Percentiles rank a stretch among this genome's conserved stretches.
Conservation (phyloP, 2,113 vertebrate species). For the Ptilonorhynchus violaceus region DNA sequence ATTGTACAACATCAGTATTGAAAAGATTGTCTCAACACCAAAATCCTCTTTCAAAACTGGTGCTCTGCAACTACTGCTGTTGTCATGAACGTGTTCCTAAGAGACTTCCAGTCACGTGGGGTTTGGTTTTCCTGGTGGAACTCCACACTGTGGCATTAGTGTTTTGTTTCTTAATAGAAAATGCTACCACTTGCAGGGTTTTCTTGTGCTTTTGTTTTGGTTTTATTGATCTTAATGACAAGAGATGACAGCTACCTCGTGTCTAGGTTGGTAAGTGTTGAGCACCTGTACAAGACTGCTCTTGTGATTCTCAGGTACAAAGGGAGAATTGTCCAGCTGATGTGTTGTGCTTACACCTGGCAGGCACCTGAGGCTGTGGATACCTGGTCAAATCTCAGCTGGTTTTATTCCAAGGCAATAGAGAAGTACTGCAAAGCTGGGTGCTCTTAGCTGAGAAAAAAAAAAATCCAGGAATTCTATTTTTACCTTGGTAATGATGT, state of each 20-base stretch:
- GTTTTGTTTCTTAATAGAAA: neutral
- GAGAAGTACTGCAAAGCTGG: neutral
- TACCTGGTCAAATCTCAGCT: neutral
- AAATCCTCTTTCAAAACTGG: conserved; percentile 55
- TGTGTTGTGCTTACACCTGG: neutral
- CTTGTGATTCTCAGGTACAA: neutral
- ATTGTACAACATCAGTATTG: conserved; percentile 64
- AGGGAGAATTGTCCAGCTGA: neutral
- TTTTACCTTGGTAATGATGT: neutral
- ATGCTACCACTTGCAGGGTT: neutral
- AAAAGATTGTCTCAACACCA: conserved; percentile 61
- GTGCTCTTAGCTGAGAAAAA: neutral
- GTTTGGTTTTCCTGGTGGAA: conserved; percentile 20
- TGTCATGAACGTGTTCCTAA: conserved; percentile 30
- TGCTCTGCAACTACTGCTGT: conserved; percentile 52
- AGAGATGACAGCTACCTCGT: neutral
- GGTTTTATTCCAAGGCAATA: neutral
- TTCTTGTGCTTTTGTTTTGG: neutral
- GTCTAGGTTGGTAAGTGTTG: conserved; percentile 33
- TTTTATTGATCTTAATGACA: neutral
- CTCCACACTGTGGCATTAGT: neutral
- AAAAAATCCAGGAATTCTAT: neutral
- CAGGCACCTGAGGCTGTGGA: neutral
- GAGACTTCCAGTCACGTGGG: conserved; percentile 35
- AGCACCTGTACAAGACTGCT: neutral